A percentile compares a stretch with the other conserved stretches of the same genome.
phyloP scores from a whole-genome alignment of 2,888 invertebrate species.

The Lumbricus terrestris region DNA sequence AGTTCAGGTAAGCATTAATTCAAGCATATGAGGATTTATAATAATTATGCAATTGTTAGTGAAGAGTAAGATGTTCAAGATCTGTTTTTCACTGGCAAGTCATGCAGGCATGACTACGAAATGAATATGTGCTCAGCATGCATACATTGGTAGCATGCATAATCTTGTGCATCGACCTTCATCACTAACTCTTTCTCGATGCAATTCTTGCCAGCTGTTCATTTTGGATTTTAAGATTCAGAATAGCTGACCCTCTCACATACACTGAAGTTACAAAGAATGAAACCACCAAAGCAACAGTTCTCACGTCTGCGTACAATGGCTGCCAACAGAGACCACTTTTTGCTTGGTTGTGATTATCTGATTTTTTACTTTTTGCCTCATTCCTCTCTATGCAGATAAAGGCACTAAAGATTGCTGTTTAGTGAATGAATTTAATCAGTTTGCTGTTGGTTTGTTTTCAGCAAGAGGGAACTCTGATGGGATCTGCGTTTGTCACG shows the following conservation, averaged over 20 bases:
- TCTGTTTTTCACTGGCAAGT: not conserved
- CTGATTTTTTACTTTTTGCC: not conserved
- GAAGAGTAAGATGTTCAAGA: not conserved
- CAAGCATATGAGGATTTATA: not conserved
- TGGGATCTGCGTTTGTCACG: slow-evolving; percentile 62
- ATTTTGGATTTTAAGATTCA: not conserved
- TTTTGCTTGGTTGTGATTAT: not conserved
- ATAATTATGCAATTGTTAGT: not conserved
- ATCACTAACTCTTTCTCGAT: no score
- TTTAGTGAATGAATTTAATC: not conserved
- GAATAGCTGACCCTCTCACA: not conserved
- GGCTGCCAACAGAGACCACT: not conserved
- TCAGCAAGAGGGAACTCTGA: slow-evolving; percentile 62
- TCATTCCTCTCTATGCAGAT: not conserved
- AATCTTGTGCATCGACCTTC: no score
- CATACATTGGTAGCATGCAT: no score
- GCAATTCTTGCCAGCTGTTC: not conserved
- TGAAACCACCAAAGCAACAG: not conserved
- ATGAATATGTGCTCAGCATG: not conserved
- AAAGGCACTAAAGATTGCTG: not conserved
- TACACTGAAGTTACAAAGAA: not conserved
- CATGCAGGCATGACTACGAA: not conserved
- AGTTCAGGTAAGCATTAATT: not conserved
- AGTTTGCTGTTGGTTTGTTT: slow-evolving; percentile 10
- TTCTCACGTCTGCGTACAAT: not conserved